A percentile compares a stretch with the other conserved stretches of the same genome.
phyloP scores from a whole-genome alignment of 2,888 invertebrate species.

The Cosmorhoe ocellata region DNA sequence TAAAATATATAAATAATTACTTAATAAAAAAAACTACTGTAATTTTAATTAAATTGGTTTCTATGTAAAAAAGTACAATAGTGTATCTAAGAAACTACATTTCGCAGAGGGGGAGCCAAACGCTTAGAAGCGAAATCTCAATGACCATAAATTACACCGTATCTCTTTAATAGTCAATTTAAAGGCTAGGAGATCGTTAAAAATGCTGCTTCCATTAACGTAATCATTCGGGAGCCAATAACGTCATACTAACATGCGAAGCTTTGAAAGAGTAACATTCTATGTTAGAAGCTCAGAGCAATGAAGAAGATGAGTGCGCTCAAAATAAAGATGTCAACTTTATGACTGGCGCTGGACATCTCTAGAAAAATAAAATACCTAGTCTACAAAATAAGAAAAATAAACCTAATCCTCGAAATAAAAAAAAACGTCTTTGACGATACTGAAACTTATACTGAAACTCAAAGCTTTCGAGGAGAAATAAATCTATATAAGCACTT shows the following conservation, averaged over 20 bases:
- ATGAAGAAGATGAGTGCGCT: background rate
- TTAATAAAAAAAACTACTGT: no score
- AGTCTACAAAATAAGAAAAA: no score
- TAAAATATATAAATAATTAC: no score
- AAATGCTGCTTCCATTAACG: slow-evolving; percentile 70
- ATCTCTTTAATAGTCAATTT: slow-evolving; percentile 76
- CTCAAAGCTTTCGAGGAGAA: no score
- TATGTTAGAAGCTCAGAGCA: slow-evolving; percentile 26
- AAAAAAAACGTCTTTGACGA: no score
- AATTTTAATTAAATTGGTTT: no score
- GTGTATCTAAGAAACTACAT: slow-evolving; percentile 26
- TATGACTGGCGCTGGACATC: background rate
- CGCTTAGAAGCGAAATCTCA: slow-evolving; percentile 49
- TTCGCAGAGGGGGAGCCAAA: slow-evolving; percentile 56
- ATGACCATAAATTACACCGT: slow-evolving; percentile 69
- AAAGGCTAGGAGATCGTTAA: slow-evolving; percentile 72
- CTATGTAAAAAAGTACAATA: background rate
- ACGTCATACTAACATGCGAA: slow-evolving; percentile 70
- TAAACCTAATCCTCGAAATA: no score
- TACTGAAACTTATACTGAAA: no score
- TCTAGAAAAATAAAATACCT: background rate
- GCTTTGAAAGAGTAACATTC: slow-evolving; percentile 44
- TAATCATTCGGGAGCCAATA: slow-evolving; percentile 73
- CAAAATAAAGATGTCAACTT: background rate
- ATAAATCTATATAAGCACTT: no score